phyloP scores from a whole-genome alignment of 2,797 vertebrate species.

The Malacoraja senta region DNA sequence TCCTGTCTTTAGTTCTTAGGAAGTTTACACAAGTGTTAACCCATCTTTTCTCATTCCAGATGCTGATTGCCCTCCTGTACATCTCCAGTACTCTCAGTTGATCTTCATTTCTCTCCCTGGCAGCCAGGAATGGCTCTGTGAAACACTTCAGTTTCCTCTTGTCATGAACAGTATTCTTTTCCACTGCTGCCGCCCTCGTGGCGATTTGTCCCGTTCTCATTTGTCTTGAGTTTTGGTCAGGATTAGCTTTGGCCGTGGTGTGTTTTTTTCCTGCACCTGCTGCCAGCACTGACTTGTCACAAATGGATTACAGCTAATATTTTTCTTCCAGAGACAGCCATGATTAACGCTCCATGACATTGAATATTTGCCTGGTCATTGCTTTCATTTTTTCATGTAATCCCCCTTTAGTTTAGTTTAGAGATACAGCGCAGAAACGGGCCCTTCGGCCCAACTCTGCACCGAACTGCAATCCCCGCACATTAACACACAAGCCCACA shows the following conservation, averaged over 20 bases:
- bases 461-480: too few species aligned
- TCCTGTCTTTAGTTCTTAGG: not conserved
- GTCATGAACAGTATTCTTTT: not conserved
- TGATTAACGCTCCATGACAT: not conserved
- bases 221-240: not conserved
- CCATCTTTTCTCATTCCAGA: not conserved
- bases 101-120: not conserved
- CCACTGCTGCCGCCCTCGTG: not conserved
- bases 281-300: not conserved
- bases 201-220: not conserved
- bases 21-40: not conserved
- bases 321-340: not conserved
- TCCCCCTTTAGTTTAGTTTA: not conserved
- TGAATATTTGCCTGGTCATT: not conserved
- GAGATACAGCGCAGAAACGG: too few species aligned
- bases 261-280: not conserved
- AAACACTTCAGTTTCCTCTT: not conserved
- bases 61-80: not conserved
- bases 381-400: not conserved
- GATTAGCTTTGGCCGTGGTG: not conserved
- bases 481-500: too few species aligned
- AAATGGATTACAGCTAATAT: not conserved
- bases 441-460: too few species aligned
- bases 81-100: not conserved
- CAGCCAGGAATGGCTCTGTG: not conserved